Evolutionary conservation across 1,140 invertebrate species (phyloP).

Genomic region (Tetragonula clypearis): DNA sequence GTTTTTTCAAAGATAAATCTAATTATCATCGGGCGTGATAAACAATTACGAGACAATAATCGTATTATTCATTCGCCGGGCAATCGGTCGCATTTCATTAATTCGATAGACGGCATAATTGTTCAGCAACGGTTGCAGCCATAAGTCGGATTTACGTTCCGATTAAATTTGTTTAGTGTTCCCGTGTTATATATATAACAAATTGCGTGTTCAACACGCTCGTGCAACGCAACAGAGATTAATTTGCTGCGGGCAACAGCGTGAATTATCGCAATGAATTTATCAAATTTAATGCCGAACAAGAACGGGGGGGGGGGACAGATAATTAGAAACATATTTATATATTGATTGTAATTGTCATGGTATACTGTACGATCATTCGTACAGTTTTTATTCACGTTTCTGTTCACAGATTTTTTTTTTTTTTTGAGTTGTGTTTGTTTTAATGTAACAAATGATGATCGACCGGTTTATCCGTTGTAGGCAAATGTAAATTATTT

Average conservation of each 20-base stretch:
- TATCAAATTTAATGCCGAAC: background rate
- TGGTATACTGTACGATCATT: too few relatives aligned
- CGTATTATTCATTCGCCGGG: background rate
- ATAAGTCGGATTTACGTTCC: slow-evolving; percentile 9
- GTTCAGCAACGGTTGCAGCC: background rate
- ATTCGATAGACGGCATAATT: background rate
- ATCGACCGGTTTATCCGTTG: too few relatives aligned
- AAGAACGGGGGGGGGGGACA: background rate
- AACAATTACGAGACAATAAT: background rate
- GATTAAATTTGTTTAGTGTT: slow-evolving; percentile 20
- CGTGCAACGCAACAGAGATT: background rate
- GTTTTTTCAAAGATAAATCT: background rate
- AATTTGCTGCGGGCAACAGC: background rate
- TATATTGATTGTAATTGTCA: too few relatives aligned
- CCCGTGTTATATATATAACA: slow-evolving; percentile 7
- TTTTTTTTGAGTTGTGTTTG: too few relatives aligned
- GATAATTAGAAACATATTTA: background rate
- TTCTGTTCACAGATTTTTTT: too few relatives aligned
- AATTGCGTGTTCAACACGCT: background rate
- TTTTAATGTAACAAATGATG: too few relatives aligned
- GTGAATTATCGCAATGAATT: background rate
- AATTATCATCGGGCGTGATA: background rate
- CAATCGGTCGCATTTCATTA: slow-evolving; percentile 9
- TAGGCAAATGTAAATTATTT: too few relatives aligned
- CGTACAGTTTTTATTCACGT: too few relatives aligned